Evolutionary conservation across 1,140 invertebrate species (phyloP).

Genomic region (Hormaphis cornu): DNA sequence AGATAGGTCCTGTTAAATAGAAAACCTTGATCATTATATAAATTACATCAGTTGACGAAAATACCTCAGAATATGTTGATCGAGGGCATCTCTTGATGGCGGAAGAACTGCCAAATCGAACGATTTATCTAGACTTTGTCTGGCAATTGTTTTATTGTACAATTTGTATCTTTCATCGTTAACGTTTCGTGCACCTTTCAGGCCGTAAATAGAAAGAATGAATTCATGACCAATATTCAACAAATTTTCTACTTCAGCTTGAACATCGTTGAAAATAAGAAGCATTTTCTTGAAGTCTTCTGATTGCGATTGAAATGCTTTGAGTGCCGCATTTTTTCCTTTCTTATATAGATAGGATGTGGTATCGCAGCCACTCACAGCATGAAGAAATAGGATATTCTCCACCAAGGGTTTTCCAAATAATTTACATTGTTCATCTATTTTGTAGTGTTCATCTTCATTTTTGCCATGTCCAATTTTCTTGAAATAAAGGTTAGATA

Average conservation of each 20-base stretch:
- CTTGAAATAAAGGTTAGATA: neutral
- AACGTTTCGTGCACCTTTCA: no score
- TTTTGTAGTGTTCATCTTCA: neutral
- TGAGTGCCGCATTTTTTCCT: neutral
- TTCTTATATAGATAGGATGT: neutral
- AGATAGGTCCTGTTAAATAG: neutral
- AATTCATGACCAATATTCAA: no score
- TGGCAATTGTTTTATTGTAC: no score
- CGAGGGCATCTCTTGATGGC: no score
- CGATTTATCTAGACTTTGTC: no score
- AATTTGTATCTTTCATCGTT: no score
- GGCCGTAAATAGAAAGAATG: no score
- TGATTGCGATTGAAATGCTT: neutral
- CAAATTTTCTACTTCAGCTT: neutral
- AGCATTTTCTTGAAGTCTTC: neutral
- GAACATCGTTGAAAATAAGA: neutral
- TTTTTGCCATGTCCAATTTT: neutral
- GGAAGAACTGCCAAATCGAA: no score
- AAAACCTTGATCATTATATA: no score
- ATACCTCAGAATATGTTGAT: neutral
- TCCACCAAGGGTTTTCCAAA: no score
- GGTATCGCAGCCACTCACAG: neutral
- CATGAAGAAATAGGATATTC: neutral
- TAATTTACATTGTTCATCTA: no score
- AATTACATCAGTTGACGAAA: no score